Percentiles rank a stretch among this genome's conserved stretches.
Conservation (phyloP, 2,888 invertebrate species). For the Drosophila austrosaltans region DNA sequence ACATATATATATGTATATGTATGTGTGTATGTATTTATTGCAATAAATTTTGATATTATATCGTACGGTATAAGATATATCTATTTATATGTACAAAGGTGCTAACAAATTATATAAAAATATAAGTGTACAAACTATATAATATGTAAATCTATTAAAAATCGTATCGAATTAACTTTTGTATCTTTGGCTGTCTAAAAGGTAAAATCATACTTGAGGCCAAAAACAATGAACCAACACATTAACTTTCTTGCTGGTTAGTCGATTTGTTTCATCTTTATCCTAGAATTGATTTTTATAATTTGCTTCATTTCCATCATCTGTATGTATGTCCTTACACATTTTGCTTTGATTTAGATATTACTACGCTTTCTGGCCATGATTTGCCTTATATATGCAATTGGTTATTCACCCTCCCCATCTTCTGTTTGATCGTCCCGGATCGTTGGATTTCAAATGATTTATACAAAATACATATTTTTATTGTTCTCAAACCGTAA, state of each 20-base stretch:
- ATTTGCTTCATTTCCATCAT: constrained; percentile 24
- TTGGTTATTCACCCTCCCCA: constrained; percentile 39
- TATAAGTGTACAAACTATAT: constrained; percentile 23
- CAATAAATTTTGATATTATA: not conserved
- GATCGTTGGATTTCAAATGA: constrained; percentile 42
- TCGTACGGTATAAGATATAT: constrained; percentile 12
- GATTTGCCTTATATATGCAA: constrained; percentile 55
- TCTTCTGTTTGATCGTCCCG: constrained; percentile 32
- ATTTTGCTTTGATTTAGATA: constrained; percentile 74
- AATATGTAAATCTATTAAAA: constrained; percentile 18
- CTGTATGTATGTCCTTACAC: constrained; percentile 51
- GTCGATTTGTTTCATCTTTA: constrained; percentile 26
- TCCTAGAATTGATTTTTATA: constrained; percentile 22
- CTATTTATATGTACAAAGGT: constrained; percentile 40
- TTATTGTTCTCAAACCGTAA: constrained; percentile 31
- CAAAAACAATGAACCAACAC: not conserved
- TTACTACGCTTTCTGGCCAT: constrained; percentile 70
- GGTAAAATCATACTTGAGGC: not conserved
- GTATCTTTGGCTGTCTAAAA: constrained; percentile 67
- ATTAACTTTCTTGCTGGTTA: constrained; percentile 19
- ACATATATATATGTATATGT: not conserved
- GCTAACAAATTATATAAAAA: constrained; percentile 27
- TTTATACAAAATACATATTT: constrained; percentile 66
- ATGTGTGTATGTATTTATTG: not conserved
- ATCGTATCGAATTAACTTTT: constrained; percentile 31